Percentiles rank a stretch among this genome's conserved stretches.
phyloP scores from a whole-genome alignment of 1,140 invertebrate species.

The Drosophila trapezifrons region DNA sequence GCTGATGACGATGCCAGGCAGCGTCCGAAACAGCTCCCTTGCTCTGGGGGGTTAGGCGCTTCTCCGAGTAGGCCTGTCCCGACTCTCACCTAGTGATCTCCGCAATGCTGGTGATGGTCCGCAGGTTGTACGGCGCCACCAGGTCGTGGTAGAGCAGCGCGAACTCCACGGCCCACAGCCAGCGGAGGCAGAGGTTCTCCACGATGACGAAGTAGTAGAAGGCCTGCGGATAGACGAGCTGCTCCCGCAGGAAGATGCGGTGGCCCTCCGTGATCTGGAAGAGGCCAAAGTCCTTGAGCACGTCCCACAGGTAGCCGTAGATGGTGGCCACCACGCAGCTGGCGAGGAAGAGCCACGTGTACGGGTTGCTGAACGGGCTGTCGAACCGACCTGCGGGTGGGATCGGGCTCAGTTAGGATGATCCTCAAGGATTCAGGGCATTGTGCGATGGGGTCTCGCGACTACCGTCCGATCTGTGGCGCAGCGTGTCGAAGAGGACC shows the following conservation, averaged over 20 bases:
- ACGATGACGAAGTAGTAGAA: constrained; percentile 99
- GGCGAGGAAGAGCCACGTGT: constrained; percentile 91
- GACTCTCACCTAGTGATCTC: constrained; percentile 73
- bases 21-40: too few species aligned
- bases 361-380: constrained; percentile 88
- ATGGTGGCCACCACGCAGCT: constrained; percentile 90
- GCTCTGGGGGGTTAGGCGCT: too few species aligned
- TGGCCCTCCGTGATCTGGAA: constrained; percentile 92
- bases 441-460: too few species aligned
- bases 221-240: constrained; percentile 90
- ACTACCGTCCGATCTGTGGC: constrained; percentile 48
- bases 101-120: constrained; percentile 54
- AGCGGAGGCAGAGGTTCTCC: constrained; percentile 97
- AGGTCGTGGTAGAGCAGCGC: constrained; percentile 88
- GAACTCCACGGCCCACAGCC: constrained; percentile 95
- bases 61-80: background rate
- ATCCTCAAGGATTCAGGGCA: background rate
- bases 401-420: background rate
- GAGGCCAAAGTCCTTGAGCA: constrained; percentile 98
- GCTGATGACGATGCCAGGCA: background rate
- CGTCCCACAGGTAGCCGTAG: constrained; percentile 96
- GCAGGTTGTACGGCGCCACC: constrained; percentile 53
- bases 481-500: constrained; percentile 86
- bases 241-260: constrained; percentile 90
- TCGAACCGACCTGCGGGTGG: constrained; percentile 85